Evolutionary conservation across 2,113 vertebrate species (phyloP).

Genomic region (Leptosomus discolor): DNA sequence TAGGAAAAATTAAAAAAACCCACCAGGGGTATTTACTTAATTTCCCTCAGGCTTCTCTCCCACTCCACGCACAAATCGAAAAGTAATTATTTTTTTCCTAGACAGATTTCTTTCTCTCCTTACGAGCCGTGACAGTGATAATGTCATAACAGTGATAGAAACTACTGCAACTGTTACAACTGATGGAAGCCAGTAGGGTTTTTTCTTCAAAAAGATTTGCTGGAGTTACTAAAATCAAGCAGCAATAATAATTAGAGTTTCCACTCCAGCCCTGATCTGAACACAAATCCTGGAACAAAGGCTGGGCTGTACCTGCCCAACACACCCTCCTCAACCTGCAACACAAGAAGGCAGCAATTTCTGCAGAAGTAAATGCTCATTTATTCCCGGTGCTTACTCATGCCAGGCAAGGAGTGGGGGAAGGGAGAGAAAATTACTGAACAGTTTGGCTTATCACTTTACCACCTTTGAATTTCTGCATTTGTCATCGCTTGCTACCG

Average conservation of each 20-base stretch:
- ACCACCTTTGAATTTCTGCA: background rate
- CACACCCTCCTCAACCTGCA: background rate
- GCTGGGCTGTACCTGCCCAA: background rate
- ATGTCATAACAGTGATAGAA: background rate
- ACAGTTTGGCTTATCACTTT: background rate
- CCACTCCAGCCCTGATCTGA: background rate
- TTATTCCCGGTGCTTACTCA: background rate
- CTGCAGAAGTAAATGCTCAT: background rate
- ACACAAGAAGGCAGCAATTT: background rate
- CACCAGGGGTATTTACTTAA: background rate
- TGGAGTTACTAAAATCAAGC: background rate
- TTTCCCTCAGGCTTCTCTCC: constrained; percentile 9
- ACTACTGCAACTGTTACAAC: background rate
- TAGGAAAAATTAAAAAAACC: background rate
- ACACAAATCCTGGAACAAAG: background rate
- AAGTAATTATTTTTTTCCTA: constrained; percentile 7
- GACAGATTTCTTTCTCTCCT: background rate
- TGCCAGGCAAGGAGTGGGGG: background rate
- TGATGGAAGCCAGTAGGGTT: background rate
- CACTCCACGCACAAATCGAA: background rate
- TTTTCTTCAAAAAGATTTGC: background rate
- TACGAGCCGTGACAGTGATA: background rate
- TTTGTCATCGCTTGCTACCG: background rate
- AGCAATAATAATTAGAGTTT: background rate
- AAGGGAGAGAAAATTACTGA: background rate